phyloP scores from a whole-genome alignment of 2,888 invertebrate genomes.

The Seira ritae region DNA sequence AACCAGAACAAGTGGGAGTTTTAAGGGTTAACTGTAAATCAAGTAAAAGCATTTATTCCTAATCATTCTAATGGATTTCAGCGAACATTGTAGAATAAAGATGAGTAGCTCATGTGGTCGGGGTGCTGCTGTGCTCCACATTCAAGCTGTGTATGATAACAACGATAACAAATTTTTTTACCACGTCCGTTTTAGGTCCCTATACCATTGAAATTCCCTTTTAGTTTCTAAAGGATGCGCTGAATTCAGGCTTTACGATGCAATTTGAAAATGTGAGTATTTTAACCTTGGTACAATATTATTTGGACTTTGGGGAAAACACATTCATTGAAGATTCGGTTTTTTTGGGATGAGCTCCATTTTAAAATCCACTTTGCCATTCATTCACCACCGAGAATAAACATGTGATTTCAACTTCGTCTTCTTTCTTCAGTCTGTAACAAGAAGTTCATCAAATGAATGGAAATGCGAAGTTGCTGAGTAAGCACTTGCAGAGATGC shows the following conservation, averaged over 20 bases:
- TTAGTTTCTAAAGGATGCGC: background rate
- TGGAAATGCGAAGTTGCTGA: background rate
- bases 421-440: background rate
- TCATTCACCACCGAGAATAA: no score
- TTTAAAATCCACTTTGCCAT: background rate
- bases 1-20: no score
- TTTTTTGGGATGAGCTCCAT: no score
- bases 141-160: no score
- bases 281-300: background rate
- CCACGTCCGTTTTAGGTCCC: no score
- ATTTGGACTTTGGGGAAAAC: no score
- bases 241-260: background rate
- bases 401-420: background rate
- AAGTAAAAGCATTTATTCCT: constrained; percentile 47
- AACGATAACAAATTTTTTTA: no score
- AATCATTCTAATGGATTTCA: constrained; percentile 59
- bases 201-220: background rate
- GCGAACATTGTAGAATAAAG: background rate
- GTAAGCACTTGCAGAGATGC: background rate
- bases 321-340: no score
- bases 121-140: background rate
- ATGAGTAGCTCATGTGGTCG: no score
- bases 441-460: background rate
- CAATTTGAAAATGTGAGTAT: background rate
- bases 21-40: constrained; percentile 43